Base-by-base conservation (phyloP, 2,113 vertebrate genomes). In the Phalacrocorax brasilianus region DNA sequence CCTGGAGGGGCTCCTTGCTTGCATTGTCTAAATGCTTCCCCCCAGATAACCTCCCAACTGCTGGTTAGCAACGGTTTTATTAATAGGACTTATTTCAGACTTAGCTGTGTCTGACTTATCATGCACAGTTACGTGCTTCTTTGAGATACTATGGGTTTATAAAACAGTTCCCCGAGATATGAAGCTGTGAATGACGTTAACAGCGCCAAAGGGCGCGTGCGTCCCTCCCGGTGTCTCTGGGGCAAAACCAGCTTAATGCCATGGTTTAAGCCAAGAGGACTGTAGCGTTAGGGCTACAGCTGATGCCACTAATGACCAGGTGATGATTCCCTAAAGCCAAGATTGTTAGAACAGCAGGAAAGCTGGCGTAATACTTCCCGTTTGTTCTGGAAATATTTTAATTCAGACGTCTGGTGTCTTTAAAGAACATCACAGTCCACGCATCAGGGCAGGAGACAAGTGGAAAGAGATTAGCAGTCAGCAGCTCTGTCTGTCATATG, bases 51-150 rank as follows among this genome's bases (percentile, higher is more conserved):
- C 35, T 79, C 26, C 7, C 5, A 47, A 1, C 42, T 45, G 58
- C 35, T 14, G 33, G 28, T 35, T 82, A 77, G 62, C 12, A 30
- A 23, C 23, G 21, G 59, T 27, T 96, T 86, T 92, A 91, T 93
- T 77, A 61, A 55, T 49, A 89, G 91, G 50, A 9, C 59, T 84
- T 71, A 33, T 22, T 88, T 91, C 89, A 89, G 84, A n/a, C 40
- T 66, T 22, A 33, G 85, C 44, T 50, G 3, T 65, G 76, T 44
- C 67, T 13, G 72, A 38, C 53, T 72, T 32, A 72, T 33, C 63
- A 5, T 14, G 45, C 47, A 15, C 1, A 2, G 19, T 24, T 79
- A 35, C 4, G 27, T n/a, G 21, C 18, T 63, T 59, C 59, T 6
- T 7, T 12, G 44, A 28, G 68, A 49, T 67, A 42, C 14, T 47